Conservation (phyloP, 2,797 vertebrate species). For the Rhinophrynus dorsalis region DNA sequence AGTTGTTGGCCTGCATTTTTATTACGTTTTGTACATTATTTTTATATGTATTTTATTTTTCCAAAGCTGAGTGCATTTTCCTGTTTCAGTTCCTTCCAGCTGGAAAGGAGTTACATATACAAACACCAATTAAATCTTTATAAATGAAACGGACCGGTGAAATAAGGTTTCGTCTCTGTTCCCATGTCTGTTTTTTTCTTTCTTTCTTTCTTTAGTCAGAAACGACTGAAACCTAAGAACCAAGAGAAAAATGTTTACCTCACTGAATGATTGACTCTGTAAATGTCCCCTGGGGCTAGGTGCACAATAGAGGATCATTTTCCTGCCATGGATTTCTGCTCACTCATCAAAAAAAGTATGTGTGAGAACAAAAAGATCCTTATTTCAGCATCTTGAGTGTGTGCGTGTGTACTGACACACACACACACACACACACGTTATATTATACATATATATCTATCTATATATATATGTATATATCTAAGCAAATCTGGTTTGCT, state of each 20-base stretch:
- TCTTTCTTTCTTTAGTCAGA: constrained; percentile 20
- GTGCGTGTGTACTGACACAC: no score
- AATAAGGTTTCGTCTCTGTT: background rate
- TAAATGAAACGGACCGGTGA: constrained; percentile 2
- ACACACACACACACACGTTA: no score
- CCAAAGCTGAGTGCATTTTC: background rate
- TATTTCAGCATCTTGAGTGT: background rate
- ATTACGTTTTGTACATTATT: no score
- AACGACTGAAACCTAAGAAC: constrained; percentile 37
- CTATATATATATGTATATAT: no score
- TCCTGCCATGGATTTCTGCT: constrained; percentile 19
- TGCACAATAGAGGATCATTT: constrained; percentile 19
- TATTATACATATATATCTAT: no score
- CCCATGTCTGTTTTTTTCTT: background rate
- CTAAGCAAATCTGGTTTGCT: no score
- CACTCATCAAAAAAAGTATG: constrained; percentile 25
- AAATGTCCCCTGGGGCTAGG: constrained; percentile 29
- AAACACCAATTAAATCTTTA: constrained; percentile 1
- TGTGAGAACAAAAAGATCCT: background rate
- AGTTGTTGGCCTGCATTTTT: no score
- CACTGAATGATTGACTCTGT: constrained; percentile 14
- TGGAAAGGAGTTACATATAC: background rate
- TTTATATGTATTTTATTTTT: no score
- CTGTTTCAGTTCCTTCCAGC: background rate
- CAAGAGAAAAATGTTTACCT: constrained; percentile 38